Conservation (phyloP, 2,113 vertebrate species). For the Erythrolamprus reginae region DNA sequence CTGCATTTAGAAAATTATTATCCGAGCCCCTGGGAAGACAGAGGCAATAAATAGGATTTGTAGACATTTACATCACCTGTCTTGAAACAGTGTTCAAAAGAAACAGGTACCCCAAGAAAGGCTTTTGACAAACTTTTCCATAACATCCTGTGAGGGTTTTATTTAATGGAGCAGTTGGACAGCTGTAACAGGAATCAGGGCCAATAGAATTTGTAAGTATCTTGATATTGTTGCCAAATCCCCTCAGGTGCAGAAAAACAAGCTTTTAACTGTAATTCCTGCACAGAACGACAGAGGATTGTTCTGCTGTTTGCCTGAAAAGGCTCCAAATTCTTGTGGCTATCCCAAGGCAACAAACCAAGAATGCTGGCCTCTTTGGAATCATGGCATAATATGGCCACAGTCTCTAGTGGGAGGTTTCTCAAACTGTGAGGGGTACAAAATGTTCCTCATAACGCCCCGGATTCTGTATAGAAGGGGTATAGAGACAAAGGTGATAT, state of each 20-base stretch:
- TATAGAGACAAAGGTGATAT: no score
- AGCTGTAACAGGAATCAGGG: background rate
- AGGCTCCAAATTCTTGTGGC: background rate
- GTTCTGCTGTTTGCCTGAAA: background rate
- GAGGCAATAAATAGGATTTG: background rate
- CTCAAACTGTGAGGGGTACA: background rate
- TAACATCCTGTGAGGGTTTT: slow-evolving; percentile 15
- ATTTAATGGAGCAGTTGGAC: slow-evolving; percentile 17
- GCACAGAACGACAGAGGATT: background rate
- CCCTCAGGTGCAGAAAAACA: background rate
- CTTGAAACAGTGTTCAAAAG: background rate
- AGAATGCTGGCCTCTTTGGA: background rate
- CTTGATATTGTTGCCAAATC: slow-evolving; percentile 5
- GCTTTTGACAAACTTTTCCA: background rate
- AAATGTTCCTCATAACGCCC: no score
- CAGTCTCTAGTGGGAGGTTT: background rate
- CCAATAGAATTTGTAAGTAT: background rate
- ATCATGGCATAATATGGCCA: background rate
- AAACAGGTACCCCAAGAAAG: background rate
- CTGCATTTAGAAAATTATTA: background rate
- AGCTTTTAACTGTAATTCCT: background rate
- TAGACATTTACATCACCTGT: background rate
- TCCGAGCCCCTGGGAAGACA: background rate
- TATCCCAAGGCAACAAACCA: background rate
- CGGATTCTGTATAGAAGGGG: background rate